Conservation (phyloP, 2,888 invertebrate genomes). For the Drosophila tanythrix region DNA sequence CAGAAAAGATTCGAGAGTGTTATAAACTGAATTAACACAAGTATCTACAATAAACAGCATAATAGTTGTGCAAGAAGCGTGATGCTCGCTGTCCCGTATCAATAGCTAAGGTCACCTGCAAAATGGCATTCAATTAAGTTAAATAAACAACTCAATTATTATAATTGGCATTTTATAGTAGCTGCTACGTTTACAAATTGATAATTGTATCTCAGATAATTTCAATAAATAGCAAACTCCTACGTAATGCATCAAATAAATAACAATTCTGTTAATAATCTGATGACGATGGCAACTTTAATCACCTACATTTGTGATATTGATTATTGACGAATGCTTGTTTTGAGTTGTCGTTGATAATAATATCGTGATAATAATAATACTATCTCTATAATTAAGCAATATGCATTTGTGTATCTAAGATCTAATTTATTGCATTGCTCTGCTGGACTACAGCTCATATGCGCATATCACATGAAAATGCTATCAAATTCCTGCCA, state of each 20-base stretch:
- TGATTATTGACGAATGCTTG: no score
- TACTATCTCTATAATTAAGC: neutral
- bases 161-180: conserved; percentile 28
- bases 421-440: neutral
- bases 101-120: conserved; percentile 42
- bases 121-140: conserved; percentile 66
- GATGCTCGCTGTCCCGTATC: conserved; percentile 65
- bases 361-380: neutral
- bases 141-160: conserved; percentile 49
- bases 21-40: conserved; percentile 10
- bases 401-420: neutral
- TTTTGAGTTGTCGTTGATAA: neutral
- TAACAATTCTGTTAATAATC: neutral
- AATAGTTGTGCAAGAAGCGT: conserved; percentile 69
- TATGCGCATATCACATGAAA: neutral
- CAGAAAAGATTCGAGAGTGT: conserved; percentile 13
- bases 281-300: neutral
- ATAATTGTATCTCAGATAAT: conserved; percentile 15
- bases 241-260: neutral
- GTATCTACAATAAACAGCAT: conserved; percentile 37
- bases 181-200: conserved; percentile 26
- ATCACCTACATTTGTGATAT: neutral
- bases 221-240: neutral
- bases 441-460: neutral
- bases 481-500: neutral